Percentiles rank a stretch among this genome's conserved stretches.
Evolutionary conservation across 2,888 invertebrate genomes (phyloP).

Genomic region (Neoitamus cyanurus): DNA sequence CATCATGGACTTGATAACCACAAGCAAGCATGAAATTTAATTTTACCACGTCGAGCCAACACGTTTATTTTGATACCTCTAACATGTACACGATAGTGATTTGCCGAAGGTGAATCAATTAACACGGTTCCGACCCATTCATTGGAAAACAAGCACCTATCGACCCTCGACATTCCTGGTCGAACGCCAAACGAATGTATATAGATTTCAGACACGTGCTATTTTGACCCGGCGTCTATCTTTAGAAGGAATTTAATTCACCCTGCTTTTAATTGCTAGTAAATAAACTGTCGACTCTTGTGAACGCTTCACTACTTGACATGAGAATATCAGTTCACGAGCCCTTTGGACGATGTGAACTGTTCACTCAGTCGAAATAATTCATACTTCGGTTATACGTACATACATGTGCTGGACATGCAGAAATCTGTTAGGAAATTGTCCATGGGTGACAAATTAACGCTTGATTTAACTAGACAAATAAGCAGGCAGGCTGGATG

Average conservation of each 20-base stretch:
- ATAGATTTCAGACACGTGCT: neutral
- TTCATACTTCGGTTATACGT: neutral
- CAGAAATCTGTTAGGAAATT: neutral
- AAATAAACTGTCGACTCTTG: neutral
- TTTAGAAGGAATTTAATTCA: slow-evolving; percentile 10
- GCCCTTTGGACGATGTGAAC: neutral
- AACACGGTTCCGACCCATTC: neutral
- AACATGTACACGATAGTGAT: neutral
- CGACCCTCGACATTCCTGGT: neutral
- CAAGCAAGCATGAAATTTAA: neutral
- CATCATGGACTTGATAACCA: neutral
- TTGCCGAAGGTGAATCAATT: slow-evolving; percentile 10
- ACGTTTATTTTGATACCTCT: neutral
- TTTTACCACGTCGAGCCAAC: neutral
- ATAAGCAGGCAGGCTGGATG: neutral
- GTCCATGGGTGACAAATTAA: neutral
- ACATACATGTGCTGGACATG: neutral
- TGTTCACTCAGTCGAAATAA: neutral
- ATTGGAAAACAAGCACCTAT: slow-evolving; percentile 12
- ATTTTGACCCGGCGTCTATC: neutral
- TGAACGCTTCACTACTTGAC: neutral
- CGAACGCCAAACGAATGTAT: neutral
- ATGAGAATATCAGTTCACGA: neutral
- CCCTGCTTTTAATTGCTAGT: neutral
- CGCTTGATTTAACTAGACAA: neutral